These are phyloP conservation scores for Vireo altiloquus DNA, from an alignment of 2,113 vertebrate genomes.

Conservation along the genomic window DNA sequence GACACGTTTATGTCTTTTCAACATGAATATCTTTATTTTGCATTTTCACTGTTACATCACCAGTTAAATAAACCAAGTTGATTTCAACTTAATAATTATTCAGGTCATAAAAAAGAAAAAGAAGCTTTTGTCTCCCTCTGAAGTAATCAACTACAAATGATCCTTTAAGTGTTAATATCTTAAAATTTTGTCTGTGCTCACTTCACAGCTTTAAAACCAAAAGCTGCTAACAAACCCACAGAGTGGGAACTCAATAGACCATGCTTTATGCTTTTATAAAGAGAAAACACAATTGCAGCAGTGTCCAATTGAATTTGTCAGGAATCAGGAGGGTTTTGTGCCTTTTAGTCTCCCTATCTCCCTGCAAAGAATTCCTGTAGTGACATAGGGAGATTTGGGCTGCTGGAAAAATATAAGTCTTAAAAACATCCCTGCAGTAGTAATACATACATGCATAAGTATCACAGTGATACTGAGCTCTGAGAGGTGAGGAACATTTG, in stretches of 20 bases:
- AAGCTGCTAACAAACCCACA: neutral
- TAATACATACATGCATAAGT: neutral
- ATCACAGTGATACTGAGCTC: neutral
- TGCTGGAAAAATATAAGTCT: neutral
- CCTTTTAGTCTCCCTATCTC: neutral
- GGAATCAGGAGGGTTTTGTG: neutral
- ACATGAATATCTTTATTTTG: neutral
- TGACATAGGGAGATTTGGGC: neutral
- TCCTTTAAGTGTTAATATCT: neutral
- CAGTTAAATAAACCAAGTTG: neutral
- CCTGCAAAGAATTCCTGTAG: neutral
- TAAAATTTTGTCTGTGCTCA: neutral
- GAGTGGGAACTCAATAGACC: neutral
- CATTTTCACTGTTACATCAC: neutral
- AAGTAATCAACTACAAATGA: neutral
- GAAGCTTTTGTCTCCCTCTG: neutral
- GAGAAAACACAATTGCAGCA: neutral
- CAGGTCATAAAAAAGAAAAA: neutral
- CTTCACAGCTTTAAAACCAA: neutral
- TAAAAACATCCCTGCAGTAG: neutral
- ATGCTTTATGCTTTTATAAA: neutral
- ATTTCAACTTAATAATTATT: neutral
- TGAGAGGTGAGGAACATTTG: neutral
- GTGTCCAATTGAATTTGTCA: fast-evolving
- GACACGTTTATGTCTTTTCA: neutral